A percentile compares a stretch with the other conserved stretches of the same genome.
These are phyloP conservation scores for Pongo pygmaeus DNA, from an alignment of 2,113 vertebrate species.

Conservation along the genomic window DNA sequence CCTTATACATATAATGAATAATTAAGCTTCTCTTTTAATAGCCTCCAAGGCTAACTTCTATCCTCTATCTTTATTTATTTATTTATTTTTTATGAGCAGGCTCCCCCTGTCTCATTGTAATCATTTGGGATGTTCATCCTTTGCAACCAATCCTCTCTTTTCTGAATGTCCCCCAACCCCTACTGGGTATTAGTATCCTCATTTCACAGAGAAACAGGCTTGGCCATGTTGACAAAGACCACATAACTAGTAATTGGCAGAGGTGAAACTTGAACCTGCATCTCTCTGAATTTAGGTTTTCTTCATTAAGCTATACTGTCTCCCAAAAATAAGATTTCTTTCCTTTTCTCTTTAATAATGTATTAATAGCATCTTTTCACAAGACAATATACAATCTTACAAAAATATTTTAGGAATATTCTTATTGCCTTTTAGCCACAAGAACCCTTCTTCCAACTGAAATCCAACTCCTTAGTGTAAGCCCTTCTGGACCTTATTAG, in stretches of 20 bases:
- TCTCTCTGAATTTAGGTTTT: neutral
- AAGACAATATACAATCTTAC: neutral
- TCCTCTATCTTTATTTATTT: neutral
- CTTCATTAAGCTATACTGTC: neutral
- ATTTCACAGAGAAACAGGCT: neutral
- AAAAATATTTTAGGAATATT: neutral
- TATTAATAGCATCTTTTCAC: neutral
- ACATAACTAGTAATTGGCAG: neutral
- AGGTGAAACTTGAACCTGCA: neutral
- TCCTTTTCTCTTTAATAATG: neutral
- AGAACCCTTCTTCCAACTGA: slow-evolving; percentile 57
- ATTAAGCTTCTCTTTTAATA: neutral
- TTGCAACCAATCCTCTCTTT: neutral
- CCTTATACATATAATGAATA: neutral
- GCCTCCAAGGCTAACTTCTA: neutral
- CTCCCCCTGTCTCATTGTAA: neutral
- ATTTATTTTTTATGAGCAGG: accelerated
- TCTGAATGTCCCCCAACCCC: neutral
- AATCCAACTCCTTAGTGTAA: slow-evolving; percentile 27
- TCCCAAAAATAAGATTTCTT: slow-evolving; percentile 59
- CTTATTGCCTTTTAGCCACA: slow-evolving; percentile 43
- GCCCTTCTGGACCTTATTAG: slow-evolving; percentile 46
- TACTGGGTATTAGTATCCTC: neutral
- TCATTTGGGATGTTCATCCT: neutral
- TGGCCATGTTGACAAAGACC: neutral